Conservation (phyloP, 2,888 invertebrate species). For the Cheilosia pagana region DNA sequence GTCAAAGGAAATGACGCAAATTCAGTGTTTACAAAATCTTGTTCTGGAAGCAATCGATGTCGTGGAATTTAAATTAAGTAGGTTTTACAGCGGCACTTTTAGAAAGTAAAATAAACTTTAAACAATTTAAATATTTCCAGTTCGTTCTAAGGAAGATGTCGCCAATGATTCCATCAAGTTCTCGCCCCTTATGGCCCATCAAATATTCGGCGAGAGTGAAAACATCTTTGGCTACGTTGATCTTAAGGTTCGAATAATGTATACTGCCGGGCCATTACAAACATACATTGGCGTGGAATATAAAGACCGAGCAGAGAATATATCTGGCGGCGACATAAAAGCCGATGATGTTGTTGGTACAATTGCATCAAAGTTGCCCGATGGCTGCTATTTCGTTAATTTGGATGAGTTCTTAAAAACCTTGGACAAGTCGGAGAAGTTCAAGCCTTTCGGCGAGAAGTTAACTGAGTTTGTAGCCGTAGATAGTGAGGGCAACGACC, state of each 20-base stretch:
- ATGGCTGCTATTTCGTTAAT: constrained; percentile 88
- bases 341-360: constrained; percentile 91
- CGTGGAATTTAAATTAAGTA: constrained; percentile 83
- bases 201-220: constrained; percentile 96
- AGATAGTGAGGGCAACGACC: constrained; percentile 80
- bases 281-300: constrained; percentile 91
- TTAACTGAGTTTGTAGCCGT: constrained; percentile 86
- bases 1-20: constrained; percentile 78
- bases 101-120: background rate
- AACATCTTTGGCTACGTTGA: constrained; percentile 97
- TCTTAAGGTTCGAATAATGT: constrained; percentile 90
- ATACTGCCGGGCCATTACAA: constrained; percentile 91
- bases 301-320: constrained; percentile 86
- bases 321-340: constrained; percentile 84
- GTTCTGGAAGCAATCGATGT: constrained; percentile 81
- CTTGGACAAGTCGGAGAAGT: constrained; percentile 89
- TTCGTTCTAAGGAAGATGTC: constrained; percentile 62
- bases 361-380: constrained; percentile 88
- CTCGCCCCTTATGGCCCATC: constrained; percentile 95
- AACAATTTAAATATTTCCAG: constrained; percentile 17
- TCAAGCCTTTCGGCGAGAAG: constrained; percentile 90
- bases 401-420: constrained; percentile 89
- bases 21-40: constrained; percentile 80
- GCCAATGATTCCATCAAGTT: constrained; percentile 86
- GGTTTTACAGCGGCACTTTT: constrained; percentile 58